Evolutionary conservation across 2,888 invertebrate genomes (phyloP), one percentile per base, ranked within the genome.

Genomic region (Drosophila paracracens): DNA sequence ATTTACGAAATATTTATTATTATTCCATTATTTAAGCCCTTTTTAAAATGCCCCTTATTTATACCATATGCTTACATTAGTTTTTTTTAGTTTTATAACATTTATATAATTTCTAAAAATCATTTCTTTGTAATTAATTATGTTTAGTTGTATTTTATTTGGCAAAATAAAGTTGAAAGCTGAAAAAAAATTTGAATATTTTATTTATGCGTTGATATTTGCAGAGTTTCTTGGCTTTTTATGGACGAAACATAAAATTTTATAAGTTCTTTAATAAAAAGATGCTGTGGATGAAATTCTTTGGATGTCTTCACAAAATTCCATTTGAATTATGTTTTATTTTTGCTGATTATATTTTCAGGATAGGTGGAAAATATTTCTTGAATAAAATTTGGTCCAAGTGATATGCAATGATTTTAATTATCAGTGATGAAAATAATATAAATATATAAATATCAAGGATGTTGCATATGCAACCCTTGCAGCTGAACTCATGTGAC

Each of bases 131-230:
- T 80, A 79, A 40, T 63, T 70, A 74, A 16, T 58, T 74, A 59
- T 79, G 61, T 62, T 57, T 61, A 79, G 36, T 50, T 74, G 65
- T 64, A 53, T 60, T 59, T 59, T 72, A 46, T 79, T 76, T 80
- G 69, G 69, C 59, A 68, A 79, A 86, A 86, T 86, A 86, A 88
- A 86, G 79, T 81, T 75, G 65, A 88, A 82, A 75, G 76, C 86
- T 79, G 59, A 80, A 78, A 53, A 71, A 62, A 62, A 4, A n/a
- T n/a, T n/a, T n/a, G 0, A 11, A 29, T 38, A 31, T 54, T 60
- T 63, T 43, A 54, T 61, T 53, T 35, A 36, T 27, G 36, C 25
- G 25, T 46, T 46, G 25, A 1, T 8, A 25, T 29, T 50, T 27
- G 8, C 4, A 4, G 21, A 21, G 11, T 21, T 40, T 11, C 11